Evolutionary conservation across 92 coral and sea anemone genomes (phyloP).

Genomic region (Virgularia gustaviana): DNA sequence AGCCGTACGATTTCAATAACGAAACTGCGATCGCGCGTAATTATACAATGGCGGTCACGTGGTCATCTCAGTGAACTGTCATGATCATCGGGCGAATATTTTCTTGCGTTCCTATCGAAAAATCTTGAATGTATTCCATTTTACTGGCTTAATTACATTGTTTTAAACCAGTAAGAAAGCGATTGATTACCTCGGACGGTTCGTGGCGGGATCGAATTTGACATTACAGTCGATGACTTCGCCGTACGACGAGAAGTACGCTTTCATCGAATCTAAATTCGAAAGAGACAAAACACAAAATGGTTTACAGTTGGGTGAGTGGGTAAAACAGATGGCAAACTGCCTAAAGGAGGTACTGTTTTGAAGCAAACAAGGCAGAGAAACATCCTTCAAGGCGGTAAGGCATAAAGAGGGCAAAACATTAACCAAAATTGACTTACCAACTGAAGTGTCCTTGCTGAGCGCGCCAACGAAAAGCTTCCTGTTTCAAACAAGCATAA

Average conservation of each 20-base stretch:
- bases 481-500: conserved; percentile 60
- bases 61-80: neutral
- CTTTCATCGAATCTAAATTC: conserved; percentile 68
- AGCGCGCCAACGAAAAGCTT: conserved; percentile 99
- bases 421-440: conserved; percentile 48
- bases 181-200: conserved; percentile 75
- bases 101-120: too few relatives aligned
- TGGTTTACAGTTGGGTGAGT: conserved; percentile 5
- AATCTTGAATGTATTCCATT: too few relatives aligned
- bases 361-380: conserved; percentile 11
- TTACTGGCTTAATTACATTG: too few relatives aligned
- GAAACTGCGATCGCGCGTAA: neutral
- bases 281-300: conserved; percentile 12
- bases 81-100: neutral
- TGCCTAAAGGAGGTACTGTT: conserved; percentile 1
- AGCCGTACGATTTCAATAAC: neutral
- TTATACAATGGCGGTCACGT: neutral
- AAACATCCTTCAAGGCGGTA: neutral
- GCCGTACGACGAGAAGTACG: conserved; percentile 80
- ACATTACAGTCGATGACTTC: conserved; percentile 91
- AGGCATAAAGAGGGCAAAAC: neutral
- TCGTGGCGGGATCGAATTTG: conserved; percentile 81
- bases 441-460: conserved; percentile 92
- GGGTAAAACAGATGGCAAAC: conserved; percentile 17
- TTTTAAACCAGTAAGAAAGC: conserved; percentile 2